phyloP scores from a whole-genome alignment of 2,797 vertebrate species.

The Enteromius fasciolatus region DNA sequence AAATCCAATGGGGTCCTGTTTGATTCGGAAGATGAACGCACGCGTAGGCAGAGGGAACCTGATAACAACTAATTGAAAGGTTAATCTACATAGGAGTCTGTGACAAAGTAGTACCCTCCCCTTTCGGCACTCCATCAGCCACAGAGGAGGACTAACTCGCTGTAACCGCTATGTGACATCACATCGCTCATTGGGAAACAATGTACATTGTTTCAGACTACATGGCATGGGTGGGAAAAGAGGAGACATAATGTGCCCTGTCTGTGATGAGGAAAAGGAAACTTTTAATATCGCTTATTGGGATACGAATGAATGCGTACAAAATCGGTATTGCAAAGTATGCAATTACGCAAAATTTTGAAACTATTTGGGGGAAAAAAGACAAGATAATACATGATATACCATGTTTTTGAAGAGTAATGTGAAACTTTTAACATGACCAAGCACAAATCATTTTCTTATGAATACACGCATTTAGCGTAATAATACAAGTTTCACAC shows the following conservation, averaged over 20 bases:
- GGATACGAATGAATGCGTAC: not conserved
- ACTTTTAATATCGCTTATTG: constrained; percentile 31
- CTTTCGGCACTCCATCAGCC: constrained; percentile 63
- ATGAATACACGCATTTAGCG: not conserved
- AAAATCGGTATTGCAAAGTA: not conserved
- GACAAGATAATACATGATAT: not conserved
- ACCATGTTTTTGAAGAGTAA: not conserved
- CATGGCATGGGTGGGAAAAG: constrained; percentile 52
- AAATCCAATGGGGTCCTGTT: constrained; percentile 57
- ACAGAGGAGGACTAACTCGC: constrained; percentile 59
- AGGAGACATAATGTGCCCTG: constrained; percentile 33
- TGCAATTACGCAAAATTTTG: not conserved
- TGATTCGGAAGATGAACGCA: constrained; percentile 72
- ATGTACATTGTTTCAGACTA: constrained; percentile 62
- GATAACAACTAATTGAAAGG: constrained; percentile 97
- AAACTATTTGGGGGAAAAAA: not conserved
- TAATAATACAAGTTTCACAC: constrained; percentile 10
- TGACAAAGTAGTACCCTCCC: constrained; percentile 95
- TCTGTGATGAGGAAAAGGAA: constrained; percentile 20
- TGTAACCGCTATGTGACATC: constrained; percentile 61
- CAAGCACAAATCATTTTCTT: not conserved
- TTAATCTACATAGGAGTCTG: constrained; percentile 95
- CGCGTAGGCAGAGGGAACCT: constrained; percentile 85
- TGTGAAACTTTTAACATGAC: not conserved
- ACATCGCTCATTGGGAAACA: constrained; percentile 61